Conservation (phyloP, 2,113 vertebrate genomes). For the Pteruthius melanotis region DNA sequence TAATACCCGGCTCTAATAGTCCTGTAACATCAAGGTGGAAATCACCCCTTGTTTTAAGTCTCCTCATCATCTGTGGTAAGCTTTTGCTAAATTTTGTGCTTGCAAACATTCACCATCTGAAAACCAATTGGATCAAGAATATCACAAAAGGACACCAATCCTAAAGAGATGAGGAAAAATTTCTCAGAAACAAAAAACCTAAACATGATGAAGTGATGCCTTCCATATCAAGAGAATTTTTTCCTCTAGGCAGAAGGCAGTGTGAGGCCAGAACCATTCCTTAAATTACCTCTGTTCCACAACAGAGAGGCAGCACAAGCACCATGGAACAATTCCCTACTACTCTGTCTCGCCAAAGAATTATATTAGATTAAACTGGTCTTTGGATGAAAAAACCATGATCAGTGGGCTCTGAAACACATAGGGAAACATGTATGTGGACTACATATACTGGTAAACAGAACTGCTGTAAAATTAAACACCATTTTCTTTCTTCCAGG, state of each 20-base stretch:
- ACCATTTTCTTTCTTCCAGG: neutral
- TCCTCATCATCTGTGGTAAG: neutral
- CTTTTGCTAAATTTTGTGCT: neutral
- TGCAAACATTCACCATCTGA: neutral
- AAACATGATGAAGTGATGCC: neutral
- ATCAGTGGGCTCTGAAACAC: neutral
- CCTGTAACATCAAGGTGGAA: neutral
- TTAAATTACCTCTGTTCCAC: constrained; percentile 12
- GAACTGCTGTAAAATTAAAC: neutral
- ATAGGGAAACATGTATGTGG: neutral
- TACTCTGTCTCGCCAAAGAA: constrained; percentile 19
- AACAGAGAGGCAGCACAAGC: neutral
- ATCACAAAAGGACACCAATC: neutral
- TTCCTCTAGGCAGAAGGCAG: neutral
- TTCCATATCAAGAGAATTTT: neutral
- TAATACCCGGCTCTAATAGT: neutral
- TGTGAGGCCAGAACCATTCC: constrained; percentile 15
- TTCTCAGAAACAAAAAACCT: neutral
- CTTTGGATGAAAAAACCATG: neutral
- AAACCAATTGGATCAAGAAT: neutral
- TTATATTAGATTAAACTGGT: constrained; percentile 23
- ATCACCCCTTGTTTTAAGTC: neutral
- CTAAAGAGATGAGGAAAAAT: neutral
- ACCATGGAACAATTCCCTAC: neutral
- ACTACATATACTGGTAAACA: neutral